Evolutionary conservation across 2,888 invertebrate genomes (phyloP).

Genomic region (Trachelus troglodyta): DNA sequence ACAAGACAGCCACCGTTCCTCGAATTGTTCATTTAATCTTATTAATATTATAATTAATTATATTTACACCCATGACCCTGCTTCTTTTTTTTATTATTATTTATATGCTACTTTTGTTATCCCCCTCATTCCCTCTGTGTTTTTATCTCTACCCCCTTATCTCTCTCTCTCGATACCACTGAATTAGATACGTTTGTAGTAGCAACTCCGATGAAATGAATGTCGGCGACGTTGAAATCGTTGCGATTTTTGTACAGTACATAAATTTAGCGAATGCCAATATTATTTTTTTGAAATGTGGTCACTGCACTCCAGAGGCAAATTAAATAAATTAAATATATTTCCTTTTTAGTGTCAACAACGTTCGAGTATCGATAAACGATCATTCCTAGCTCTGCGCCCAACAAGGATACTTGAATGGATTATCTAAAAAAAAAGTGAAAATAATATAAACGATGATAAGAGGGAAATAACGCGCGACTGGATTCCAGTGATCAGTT

Average conservation of each 20-base stretch:
- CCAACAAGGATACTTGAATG: background rate
- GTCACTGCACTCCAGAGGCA: conserved; percentile 30
- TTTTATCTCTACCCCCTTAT: background rate
- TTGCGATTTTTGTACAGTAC: conserved; percentile 49
- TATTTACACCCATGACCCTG: background rate
- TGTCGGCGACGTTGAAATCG: conserved; percentile 18
- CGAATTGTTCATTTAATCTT: background rate
- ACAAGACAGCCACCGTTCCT: background rate
- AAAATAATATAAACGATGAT: background rate
- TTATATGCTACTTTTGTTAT: background rate
- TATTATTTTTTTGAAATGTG: conserved; percentile 33
- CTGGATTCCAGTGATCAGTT: conserved; percentile 12
- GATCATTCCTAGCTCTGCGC: background rate
- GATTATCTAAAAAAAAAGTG: background rate
- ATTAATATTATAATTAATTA: background rate
- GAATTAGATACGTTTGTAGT: background rate
- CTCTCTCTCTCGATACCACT: background rate
- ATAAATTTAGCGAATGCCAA: conserved; percentile 26
- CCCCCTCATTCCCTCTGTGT: background rate
- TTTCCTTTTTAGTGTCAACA: background rate
- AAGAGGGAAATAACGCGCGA: background rate
- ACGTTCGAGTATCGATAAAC: background rate
- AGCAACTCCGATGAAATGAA: background rate
- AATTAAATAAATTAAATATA: conserved; percentile 8
- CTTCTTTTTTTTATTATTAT: background rate